Conservation (phyloP, 2,797 vertebrate species). For the Morus bassanus region DNA sequence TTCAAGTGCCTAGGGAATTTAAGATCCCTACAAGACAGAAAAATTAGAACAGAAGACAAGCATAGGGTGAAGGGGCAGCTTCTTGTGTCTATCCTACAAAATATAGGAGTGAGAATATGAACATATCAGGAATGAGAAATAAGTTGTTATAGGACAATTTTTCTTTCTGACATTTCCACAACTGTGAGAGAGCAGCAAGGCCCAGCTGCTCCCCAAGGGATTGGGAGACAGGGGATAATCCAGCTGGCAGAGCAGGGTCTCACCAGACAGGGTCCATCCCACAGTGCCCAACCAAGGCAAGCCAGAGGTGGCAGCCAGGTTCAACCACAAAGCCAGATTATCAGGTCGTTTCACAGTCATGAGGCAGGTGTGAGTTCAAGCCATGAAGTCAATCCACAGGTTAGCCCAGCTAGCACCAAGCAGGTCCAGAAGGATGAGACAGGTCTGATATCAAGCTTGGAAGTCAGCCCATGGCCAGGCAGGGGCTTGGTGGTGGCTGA, state of each 20-base stretch:
- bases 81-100: neutral
- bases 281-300: neutral
- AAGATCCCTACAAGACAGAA: neutral
- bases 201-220: no score
- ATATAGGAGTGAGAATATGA: neutral
- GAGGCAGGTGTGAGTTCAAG: neutral
- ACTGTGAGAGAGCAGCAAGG: neutral
- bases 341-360: neutral
- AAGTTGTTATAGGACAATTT: neutral
- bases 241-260: neutral
- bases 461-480: neutral
- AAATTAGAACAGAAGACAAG: neutral
- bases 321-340: neutral
- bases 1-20: neutral
- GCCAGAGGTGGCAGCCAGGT: neutral
- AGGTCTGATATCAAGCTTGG: neutral
- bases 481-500: fast-evolving
- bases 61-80: neutral
- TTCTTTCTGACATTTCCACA: neutral
- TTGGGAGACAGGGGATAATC: neutral
- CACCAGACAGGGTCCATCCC: no score
- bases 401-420: neutral
- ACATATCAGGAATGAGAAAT: neutral
- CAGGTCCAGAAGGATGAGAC: neutral
- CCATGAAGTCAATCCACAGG: neutral